Conservation (phyloP, 2,113 vertebrate species). For the Forbesichthys papilliferus region DNA sequence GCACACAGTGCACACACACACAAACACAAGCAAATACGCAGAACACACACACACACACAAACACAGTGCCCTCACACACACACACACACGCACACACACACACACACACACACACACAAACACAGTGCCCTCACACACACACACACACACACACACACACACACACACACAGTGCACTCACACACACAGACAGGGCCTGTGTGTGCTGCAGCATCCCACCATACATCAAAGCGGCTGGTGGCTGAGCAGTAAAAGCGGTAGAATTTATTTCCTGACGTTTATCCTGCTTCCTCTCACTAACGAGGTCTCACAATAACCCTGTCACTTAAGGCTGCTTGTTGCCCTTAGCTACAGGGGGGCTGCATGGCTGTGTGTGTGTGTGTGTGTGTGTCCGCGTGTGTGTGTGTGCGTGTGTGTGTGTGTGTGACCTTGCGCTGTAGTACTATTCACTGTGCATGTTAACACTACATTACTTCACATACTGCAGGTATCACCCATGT, state of each 20-base stretch:
- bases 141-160: conserved; percentile 67
- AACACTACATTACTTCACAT: no score
- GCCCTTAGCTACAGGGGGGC: conserved; percentile 63
- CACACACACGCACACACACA: background rate
- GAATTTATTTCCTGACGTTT: conserved; percentile 70
- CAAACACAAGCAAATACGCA: background rate
- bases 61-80: no score
- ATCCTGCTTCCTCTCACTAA: conserved; percentile 70
- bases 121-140: conserved; percentile 35
- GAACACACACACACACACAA: no score
- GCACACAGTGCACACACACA: conserved; percentile 15
- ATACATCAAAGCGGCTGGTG: conserved; percentile 67
- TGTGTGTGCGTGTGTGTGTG: conserved; percentile 42
- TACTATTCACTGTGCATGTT: background rate
- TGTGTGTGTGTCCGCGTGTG: conserved; percentile 46
- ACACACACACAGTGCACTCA: conserved; percentile 15
- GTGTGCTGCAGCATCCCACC: conserved; percentile 25
- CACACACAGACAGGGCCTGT: background rate
- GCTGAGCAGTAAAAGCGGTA: conserved; percentile 67
- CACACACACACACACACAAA: background rate
- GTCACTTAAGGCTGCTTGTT: conserved; percentile 67
- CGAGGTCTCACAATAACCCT: conserved; percentile 72
- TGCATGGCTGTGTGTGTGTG: background rate
- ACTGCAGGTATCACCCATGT: background rate
- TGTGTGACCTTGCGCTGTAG: background rate